phyloP scores from a whole-genome alignment of 2,888 invertebrate genomes.

The Drosophila basisetae region DNA sequence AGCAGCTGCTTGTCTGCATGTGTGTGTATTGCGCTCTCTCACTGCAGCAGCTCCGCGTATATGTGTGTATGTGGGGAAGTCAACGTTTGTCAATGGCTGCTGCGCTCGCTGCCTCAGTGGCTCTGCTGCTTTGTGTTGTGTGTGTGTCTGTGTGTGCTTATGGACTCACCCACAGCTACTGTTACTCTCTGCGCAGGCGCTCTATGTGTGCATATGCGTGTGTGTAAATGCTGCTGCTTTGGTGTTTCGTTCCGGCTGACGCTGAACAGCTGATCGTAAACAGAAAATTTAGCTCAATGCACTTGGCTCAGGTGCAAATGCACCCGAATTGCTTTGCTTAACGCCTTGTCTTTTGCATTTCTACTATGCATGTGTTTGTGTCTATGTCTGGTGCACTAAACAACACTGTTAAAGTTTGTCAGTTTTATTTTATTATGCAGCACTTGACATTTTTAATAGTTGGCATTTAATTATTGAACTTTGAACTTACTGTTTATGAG shows the following conservation, averaged over 20 bases:
- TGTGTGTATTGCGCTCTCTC: neutral
- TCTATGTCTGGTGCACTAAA: neutral
- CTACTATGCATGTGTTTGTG: neutral
- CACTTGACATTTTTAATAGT: conserved; percentile 7
- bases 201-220: neutral
- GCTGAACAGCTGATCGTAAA: conserved; percentile 66
- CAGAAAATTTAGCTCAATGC: conserved; percentile 37
- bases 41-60: neutral
- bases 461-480: conserved; percentile 41
- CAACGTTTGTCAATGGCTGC: conserved; percentile 17
- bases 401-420: neutral
- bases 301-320: conserved; percentile 40
- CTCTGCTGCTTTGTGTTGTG: conserved; percentile 29
- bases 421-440: neutral
- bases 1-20: neutral
- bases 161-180: conserved; percentile 27
- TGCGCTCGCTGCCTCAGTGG: conserved; percentile 1
- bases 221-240: neutral
- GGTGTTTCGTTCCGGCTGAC: conserved; percentile 43
- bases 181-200: conserved; percentile 41
- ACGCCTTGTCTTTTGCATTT: neutral
- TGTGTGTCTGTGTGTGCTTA: conserved; percentile 11
- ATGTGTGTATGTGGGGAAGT: conserved; percentile 3
- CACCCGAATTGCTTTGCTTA: conserved; percentile 26
- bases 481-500: conserved; percentile 44